Percentiles rank a stretch among this genome's conserved stretches.
Conservation (phyloP, 2,797 vertebrate genomes). For the Sebastes trivittatus region DNA sequence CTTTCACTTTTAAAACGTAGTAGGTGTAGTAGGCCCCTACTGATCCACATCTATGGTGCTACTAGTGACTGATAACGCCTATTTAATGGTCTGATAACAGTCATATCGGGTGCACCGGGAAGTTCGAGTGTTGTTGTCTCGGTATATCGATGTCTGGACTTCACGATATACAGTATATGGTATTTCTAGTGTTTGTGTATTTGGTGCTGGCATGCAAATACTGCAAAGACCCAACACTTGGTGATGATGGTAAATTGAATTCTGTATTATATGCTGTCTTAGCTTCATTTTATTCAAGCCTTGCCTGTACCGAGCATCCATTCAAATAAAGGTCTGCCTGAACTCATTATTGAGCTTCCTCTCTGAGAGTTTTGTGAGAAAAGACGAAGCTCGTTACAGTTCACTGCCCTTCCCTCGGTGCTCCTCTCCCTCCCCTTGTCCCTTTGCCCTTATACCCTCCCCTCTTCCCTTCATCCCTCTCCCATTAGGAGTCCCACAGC, state of each 20-base stretch:
- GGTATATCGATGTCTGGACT: not conserved
- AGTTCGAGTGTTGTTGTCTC: not conserved
- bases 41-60: no score
- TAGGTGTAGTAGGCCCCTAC: no score
- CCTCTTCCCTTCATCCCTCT: constrained; percentile 1
- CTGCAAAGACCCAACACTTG: no score
- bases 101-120: rapidly evolving
- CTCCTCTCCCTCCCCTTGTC: not conserved
- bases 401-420: constrained; percentile 2
- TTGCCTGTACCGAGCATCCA: not conserved
- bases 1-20: no score
- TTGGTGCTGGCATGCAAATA: not conserved
- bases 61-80: rapidly evolving
- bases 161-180: not conserved
- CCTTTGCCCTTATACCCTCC: constrained; percentile 9
- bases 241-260: no score
- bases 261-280: not conserved
- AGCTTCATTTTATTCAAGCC: not conserved
- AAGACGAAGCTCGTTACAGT: constrained; percentile 19
- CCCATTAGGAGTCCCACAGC: constrained; percentile 31
- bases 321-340: not conserved
- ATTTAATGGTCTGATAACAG: no score
- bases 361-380: constrained; percentile 28
- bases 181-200: not conserved
- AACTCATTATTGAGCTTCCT: constrained; percentile 8